Conservation (phyloP, 2,888 invertebrate genomes). For the Dryococelus australis region DNA sequence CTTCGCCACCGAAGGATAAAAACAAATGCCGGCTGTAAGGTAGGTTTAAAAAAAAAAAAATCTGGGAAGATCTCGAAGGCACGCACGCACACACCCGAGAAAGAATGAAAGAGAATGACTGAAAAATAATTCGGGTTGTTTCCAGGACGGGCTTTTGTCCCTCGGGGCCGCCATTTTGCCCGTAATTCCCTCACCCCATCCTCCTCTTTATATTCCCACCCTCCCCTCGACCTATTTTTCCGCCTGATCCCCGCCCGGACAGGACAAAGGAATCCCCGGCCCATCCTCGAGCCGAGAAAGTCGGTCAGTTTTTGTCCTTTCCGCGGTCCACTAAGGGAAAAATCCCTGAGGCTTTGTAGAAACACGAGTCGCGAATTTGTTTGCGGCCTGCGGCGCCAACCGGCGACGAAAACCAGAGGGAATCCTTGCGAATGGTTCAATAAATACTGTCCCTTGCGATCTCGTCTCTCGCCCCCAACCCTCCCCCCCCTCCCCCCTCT, state of each 20-base stretch:
- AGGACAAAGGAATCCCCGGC: background rate
- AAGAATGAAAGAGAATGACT: background rate
- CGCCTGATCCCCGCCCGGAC: background rate
- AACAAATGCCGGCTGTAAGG: background rate
- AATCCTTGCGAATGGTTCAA: background rate
- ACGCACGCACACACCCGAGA: background rate
- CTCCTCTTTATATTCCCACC: background rate
- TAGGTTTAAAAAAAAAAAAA: no score
- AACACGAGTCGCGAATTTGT: background rate
- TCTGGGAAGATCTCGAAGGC: background rate
- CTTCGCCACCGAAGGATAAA: conserved; percentile 6
- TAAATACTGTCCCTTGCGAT: background rate
- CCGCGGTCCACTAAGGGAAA: background rate
- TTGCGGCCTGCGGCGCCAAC: background rate
- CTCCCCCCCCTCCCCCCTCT: background rate
- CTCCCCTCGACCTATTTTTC: background rate
- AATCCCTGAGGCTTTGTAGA: background rate
- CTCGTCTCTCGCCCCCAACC: background rate
- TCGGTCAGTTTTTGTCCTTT: background rate
- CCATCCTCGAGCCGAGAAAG: background rate
- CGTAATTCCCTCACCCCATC: background rate
- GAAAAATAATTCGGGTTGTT: background rate
- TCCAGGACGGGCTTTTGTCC: background rate
- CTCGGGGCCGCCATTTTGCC: background rate
- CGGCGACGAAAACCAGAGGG: background rate